Evolutionary conservation across 2,797 vertebrate genomes (phyloP).

Genomic region (Helostoma temminkii): DNA sequence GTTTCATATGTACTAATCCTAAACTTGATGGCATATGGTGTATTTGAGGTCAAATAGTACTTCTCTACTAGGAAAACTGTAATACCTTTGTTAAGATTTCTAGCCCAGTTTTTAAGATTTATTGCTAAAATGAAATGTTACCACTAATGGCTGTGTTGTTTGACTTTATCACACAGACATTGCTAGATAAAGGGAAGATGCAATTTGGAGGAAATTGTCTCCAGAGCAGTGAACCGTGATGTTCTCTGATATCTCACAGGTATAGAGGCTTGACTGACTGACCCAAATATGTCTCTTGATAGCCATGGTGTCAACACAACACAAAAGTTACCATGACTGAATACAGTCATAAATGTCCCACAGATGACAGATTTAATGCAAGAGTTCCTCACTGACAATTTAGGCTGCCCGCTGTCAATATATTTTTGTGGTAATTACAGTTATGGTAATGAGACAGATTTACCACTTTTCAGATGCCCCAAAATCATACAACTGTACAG

Average conservation of each 20-base stretch:
- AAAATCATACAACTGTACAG: slow-evolving; percentile 13
- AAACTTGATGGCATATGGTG: not conserved
- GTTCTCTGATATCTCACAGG: slow-evolving; percentile 11
- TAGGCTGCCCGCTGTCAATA: not conserved
- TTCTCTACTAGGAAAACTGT: slow-evolving; percentile 3
- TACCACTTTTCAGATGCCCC: slow-evolving; percentile 15
- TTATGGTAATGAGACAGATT: slow-evolving; percentile 17
- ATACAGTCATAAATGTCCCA: not conserved
- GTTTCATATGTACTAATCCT: slow-evolving; percentile 18
- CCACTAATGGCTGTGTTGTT: not conserved
- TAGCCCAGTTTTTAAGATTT: not conserved
- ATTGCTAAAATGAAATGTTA: slow-evolving; percentile 22
- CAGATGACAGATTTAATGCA: not conserved
- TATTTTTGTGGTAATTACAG: slow-evolving; percentile 4
- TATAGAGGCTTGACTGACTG: slow-evolving; percentile 18
- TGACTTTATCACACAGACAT: not conserved
- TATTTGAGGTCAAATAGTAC: slow-evolving; percentile 2
- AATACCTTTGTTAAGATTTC: not conserved
- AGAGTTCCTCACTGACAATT: not conserved
- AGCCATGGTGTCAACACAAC: slow-evolving; percentile 1
- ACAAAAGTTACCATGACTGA: slow-evolving; percentile 1
- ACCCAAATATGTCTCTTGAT: slow-evolving; percentile 21
- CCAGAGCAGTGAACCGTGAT: slow-evolving; percentile 3
- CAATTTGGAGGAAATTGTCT: slow-evolving; percentile 1
- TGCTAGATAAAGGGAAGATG: slow-evolving; percentile 15